These are phyloP conservation scores for Dolichoris vasculosae DNA, from an alignment of 1,140 invertebrate species.

Conservation along the genomic window DNA sequence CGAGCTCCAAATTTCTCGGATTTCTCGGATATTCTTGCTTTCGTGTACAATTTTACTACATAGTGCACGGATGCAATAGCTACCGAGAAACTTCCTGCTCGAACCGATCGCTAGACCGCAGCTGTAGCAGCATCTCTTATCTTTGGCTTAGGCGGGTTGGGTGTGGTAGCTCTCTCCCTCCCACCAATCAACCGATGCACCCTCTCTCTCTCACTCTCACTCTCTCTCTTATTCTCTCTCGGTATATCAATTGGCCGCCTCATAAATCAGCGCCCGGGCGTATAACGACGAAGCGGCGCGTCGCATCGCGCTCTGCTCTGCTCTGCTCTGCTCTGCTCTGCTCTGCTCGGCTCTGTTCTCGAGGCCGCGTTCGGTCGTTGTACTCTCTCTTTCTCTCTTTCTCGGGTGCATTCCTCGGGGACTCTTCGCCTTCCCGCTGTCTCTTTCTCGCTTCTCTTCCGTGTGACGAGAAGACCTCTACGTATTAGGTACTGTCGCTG, in stretches of 20 bases:
- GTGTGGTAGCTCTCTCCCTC: constrained; percentile 17
- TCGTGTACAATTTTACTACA: neutral
- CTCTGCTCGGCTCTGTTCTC: neutral
- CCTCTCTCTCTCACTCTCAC: neutral
- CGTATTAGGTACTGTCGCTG: constrained; percentile 10
- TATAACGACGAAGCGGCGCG: constrained; percentile 35
- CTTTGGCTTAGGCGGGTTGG: constrained; percentile 12
- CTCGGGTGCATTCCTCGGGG: neutral
- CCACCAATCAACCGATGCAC: too few relatives aligned
- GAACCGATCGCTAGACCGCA: constrained; percentile 12
- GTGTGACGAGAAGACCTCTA: constrained; percentile 17
- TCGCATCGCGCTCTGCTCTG: neutral
- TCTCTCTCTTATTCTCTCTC: constrained; percentile 17
- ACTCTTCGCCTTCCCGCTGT: neutral
- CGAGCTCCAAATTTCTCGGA: constrained; percentile 33
- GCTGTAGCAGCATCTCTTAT: neutral
- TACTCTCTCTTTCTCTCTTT: constrained; percentile 10
- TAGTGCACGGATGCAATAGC: neutral
- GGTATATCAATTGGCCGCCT: constrained; percentile 51
- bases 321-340: constrained; percentile 12
- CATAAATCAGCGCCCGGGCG: constrained; percentile 48
- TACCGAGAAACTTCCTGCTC: constrained; percentile 17
- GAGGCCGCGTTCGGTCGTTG: constrained; percentile 51
- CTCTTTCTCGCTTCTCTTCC: neutral
- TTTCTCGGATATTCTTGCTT: constrained; percentile 9